Conservation (phyloP, 2,113 vertebrate genomes). For the Ctenodactylus gundi region DNA sequence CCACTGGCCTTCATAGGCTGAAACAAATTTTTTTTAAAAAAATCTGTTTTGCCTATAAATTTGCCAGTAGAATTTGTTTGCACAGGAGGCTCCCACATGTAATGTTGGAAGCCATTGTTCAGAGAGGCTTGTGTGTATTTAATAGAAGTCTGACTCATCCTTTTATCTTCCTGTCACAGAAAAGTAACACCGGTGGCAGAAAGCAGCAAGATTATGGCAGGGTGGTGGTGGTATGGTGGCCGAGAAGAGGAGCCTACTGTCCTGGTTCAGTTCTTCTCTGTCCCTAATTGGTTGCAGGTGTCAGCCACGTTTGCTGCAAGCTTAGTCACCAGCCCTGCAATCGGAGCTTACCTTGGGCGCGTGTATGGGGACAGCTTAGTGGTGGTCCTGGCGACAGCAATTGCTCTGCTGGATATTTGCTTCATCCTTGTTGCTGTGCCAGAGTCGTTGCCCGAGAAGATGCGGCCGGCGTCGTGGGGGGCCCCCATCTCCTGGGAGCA, state of each 20-base stretch:
- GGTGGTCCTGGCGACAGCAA: constrained; percentile 90
- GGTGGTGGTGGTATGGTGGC: neutral
- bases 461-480: constrained; percentile 92
- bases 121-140: neutral
- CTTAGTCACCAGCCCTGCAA: constrained; percentile 91
- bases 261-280: neutral
- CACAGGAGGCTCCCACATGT: neutral
- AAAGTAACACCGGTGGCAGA: neutral
- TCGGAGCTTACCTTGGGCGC: constrained; percentile 91
- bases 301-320: constrained; percentile 93
- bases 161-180: neutral
- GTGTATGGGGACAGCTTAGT: constrained; percentile 91
- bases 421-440: constrained; percentile 93
- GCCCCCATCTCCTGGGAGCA: constrained; percentile 94
- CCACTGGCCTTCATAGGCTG: neutral
- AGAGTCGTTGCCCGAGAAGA: constrained; percentile 91
- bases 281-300: constrained; percentile 80
- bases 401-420: constrained; percentile 91
- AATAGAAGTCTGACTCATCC: neutral
- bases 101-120: neutral
- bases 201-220: neutral
- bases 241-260: accelerated
- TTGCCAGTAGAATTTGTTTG: neutral
- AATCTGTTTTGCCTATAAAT: neutral
- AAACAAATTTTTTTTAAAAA: neutral